Base-by-base conservation (phyloP, 2,888 invertebrate species). In the Helobdella robusta region DNA sequence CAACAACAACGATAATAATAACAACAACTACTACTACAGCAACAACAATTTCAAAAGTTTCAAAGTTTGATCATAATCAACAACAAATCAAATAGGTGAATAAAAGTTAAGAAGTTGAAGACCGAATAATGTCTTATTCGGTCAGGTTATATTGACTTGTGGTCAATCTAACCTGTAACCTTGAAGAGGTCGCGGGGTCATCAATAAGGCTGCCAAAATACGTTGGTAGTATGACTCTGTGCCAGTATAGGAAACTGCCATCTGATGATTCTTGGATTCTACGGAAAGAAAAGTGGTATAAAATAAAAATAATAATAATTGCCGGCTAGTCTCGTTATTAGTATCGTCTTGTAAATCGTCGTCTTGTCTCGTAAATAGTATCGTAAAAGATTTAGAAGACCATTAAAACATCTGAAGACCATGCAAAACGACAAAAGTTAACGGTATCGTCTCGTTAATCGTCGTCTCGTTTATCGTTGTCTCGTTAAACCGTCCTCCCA, bases 171-270 rank as follows among this genome's bases (percentile, higher is more conserved):
- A 84, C 84, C 74, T 82, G 81, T 70, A 86, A 79, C 77, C 85
- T 84, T 46, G 85, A 80, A 63, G 85, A 82, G 81, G 88, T 86
- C 28, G 84, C 78, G 70, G 86, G 85, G 67, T 83, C 83, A 68
- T 85, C 84, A 70, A 86, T 85, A 70, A 88, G 81, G 75, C 87
- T 86, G 68, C 86, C 84, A 72, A 90, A 84, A 79, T 89, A 89
- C 59, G 87, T 84, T 0, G 87, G 86, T 62, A 89, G 82, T 63
- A 89, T 82, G 70, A 86, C 84, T 74, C 87, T 85, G 80, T 91
- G 89, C 86, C 88, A 89, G 75, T 87, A 85, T 63, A 91, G 80
- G 80, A 89, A 87, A 40, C 87, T 86, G 73, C 88, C 87, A 76
- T 88, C 85, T 77, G 86, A 86, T 30, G 86, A 82, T 68, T 81